These are phyloP conservation scores for Stigmatopora nigra DNA, from an alignment of 2,113 vertebrate species.

Conservation along the genomic window DNA sequence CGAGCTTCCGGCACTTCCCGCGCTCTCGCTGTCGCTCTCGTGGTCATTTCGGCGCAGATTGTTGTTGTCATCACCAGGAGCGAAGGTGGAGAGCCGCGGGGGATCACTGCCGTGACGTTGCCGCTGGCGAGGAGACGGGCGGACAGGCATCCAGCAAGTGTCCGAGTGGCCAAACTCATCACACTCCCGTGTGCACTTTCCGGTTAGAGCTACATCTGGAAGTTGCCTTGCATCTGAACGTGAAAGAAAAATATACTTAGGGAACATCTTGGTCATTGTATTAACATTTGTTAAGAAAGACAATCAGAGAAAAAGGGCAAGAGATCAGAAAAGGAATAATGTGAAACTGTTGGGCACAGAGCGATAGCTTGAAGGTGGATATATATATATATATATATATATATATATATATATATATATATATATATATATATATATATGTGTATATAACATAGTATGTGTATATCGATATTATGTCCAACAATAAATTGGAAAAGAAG, in stretches of 20 bases:
- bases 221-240: slow-evolving; percentile 67
- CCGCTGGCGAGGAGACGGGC: slow-evolving; percentile 59
- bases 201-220: slow-evolving; percentile 71
- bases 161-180: slow-evolving; percentile 72
- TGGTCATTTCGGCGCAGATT: slow-evolving; percentile 68
- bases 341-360: slow-evolving; percentile 41
- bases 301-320: neutral
- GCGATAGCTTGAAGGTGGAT: slow-evolving; percentile 24
- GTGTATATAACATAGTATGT: too few species aligned
- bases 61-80: slow-evolving; percentile 68
- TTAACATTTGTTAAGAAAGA: neutral
- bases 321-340: slow-evolving; percentile 21
- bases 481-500: too few species aligned
- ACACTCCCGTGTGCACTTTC: slow-evolving; percentile 70
- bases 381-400: neutral
- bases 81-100: slow-evolving; percentile 67
- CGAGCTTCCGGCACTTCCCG: slow-evolving; percentile 60
- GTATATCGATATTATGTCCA: too few species aligned
- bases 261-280: neutral
- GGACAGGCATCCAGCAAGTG: slow-evolving; percentile 73
- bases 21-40: slow-evolving; percentile 67
- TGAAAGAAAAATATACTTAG: neutral
- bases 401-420: too few species aligned
- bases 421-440: too few species aligned
- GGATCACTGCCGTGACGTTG: slow-evolving; percentile 67